Evolutionary conservation across 2,797 vertebrate species (phyloP), one percentile per base, ranked within the genome.

Genomic region (Melanotaenia boesemani): DNA sequence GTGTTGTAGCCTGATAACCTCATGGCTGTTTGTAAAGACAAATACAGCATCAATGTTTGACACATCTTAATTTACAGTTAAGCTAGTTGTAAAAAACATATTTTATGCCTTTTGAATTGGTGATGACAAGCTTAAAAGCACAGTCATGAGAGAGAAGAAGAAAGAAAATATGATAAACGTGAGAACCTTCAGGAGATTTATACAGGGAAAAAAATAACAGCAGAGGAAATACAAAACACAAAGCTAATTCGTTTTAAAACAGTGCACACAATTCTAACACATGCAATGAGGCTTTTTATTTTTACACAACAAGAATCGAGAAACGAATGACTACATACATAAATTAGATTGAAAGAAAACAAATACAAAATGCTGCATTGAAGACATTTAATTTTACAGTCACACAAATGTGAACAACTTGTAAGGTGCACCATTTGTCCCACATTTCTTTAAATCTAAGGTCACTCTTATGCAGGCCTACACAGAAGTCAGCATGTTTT

Each of bases 401-500:
- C 20, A 67, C 16, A 57, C 46, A 18, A n/a, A 15, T 30, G 32
- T 67, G 58, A 80, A 44, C 6, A 67, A 54, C 50, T 32, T 76
- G 37, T 57, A 24, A 63, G 50, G 59, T 44, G 22, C 26, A 22
- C 4, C 24, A 6, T 62, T 66, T 72, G 74, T 39, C 16, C 58
- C 24, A 11, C 39, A 24, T 58, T 58, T 63, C 4, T 62, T 56
- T 69, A 44, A 81, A 83, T 26, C 69, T 52, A 52, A 4, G 41
- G 36, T 73, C 22, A 56, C 55, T 76, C 20, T 79, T 39, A 39
- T 11, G 12, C 65, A 83, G 67, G 64, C 46, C 63, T 26, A 32
- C 5, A 34, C 67, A 72, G 59, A 36, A 87, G 72, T 85, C 79
- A 78, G 88, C 83, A 77, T 83, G 82, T 86, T 86, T 85, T 74